Conservation (phyloP, 2,797 vertebrate genomes). For the Melanotaenia parkinsoni region DNA sequence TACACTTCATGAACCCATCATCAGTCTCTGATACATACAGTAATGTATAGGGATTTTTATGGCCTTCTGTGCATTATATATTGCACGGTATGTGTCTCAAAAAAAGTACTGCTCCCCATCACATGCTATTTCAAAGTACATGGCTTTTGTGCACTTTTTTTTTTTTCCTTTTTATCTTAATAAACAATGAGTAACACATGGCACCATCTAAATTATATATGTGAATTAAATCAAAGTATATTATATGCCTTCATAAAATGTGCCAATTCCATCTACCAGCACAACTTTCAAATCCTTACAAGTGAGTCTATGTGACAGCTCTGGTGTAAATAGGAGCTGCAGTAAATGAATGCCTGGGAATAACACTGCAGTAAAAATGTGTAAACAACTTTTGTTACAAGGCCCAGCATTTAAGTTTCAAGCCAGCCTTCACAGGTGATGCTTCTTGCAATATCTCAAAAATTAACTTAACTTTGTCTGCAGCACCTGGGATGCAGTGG, state of each 20-base stretch:
- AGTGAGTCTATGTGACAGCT: neutral
- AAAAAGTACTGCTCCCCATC: conserved; percentile 16
- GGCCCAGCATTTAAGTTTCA: conserved; percentile 46
- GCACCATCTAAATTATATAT: neutral
- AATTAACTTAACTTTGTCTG: conserved; percentile 69
- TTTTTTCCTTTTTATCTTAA: neutral
- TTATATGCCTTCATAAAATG: neutral
- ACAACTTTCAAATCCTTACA: conserved; percentile 10
- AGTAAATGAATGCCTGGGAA: conserved; percentile 50
- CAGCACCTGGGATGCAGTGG: conserved; percentile 68
- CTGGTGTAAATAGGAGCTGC: neutral
- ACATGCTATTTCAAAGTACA: conserved; percentile 8
- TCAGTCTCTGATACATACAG: conserved; percentile 78
- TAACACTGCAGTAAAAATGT: conserved; percentile 69
- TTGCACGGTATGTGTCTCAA: conserved; percentile 29
- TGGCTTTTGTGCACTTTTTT: conserved; percentile 14
- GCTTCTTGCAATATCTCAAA: conserved; percentile 66
- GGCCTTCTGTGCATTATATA: conserved; percentile 54
- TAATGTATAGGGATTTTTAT: conserved; percentile 68
- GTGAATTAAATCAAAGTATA: neutral
- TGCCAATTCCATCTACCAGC: neutral
- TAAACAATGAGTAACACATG: neutral
- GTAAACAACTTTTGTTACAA: conserved; percentile 76
- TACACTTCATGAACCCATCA: conserved; percentile 83
- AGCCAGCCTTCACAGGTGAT: conserved; percentile 61